A percentile compares a stretch with the other conserved stretches of the same genome.
phyloP scores from a whole-genome alignment of 37 sponge, comb jelly and placozoan genomes.

The Chondrilla cf. caribensis region DNA sequence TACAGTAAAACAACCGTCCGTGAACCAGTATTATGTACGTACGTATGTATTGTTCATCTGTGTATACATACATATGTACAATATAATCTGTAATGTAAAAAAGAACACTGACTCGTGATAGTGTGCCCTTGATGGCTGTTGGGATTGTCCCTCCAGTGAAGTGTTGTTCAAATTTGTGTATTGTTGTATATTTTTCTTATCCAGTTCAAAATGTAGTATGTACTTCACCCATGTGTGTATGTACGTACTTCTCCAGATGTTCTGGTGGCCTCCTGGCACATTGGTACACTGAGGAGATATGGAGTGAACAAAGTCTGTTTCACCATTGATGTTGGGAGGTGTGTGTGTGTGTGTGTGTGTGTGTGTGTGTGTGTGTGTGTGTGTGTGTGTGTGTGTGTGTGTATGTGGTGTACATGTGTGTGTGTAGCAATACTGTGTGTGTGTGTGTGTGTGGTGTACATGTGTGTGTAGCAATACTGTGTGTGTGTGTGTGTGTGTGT shows the following conservation, averaged over 20 bases:
- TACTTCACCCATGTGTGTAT: neutral
- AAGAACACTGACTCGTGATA: too few species aligned
- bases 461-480: too few species aligned
- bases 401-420: too few species aligned
- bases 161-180: too few species aligned
- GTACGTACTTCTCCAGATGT: slow-evolving; percentile 34
- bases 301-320: slow-evolving; percentile 69
- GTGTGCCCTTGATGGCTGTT: too few species aligned
- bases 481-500: slow-evolving; percentile 16
- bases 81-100: too few species aligned
- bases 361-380: neutral
- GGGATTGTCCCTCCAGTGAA: too few species aligned
- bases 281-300: slow-evolving; percentile 62
- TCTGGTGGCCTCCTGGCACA: slow-evolving; percentile 57
- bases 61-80: neutral
- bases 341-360: neutral
- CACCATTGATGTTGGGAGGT: slow-evolving; percentile 80
- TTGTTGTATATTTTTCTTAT: too few species aligned
- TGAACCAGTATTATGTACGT: too few species aligned
- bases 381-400: neutral
- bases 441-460: neutral
- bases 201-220: too few species aligned
- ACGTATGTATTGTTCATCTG: neutral
- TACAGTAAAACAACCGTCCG: too few species aligned
- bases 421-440: too few species aligned